phyloP scores from a whole-genome alignment of 2,113 vertebrate genomes.

The Phaethornis superciliosus region DNA sequence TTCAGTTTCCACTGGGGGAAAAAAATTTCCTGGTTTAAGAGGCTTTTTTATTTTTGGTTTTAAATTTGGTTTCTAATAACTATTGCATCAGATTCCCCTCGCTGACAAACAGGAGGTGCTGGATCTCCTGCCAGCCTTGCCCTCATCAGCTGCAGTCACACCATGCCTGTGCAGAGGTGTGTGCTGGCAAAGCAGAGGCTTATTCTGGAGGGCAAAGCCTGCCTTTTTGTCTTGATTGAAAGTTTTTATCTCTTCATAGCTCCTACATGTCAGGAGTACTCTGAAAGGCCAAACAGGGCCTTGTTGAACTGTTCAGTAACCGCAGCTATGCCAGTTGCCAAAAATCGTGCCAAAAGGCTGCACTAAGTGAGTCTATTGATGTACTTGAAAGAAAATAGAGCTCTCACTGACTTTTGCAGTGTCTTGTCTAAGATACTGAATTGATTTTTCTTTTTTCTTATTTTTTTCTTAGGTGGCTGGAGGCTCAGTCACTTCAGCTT shows the following conservation, averaged over 20 bases:
- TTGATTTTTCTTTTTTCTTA: not conserved
- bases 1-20: not conserved
- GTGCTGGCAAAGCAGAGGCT: not conserved
- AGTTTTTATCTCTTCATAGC: not conserved
- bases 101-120: not conserved
- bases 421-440: not conserved
- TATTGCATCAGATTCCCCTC: not conserved
- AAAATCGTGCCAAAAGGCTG: not conserved
- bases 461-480: not conserved
- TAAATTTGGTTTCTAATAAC: not conserved
- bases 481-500: not conserved
- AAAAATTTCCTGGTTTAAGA: not conserved
- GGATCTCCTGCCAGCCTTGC: fast-evolving
- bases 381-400: not conserved
- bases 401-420: not conserved
- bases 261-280: not conserved
- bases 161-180: fast-evolving
- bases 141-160: fast-evolving
- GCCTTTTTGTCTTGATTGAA: not conserved
- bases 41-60: not conserved
- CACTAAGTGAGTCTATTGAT: not conserved
- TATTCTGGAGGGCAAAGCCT: not conserved
- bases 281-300: not conserved
- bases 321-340: not conserved
- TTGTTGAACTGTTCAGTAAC: not conserved